Base-by-base conservation (phyloP, 2,797 vertebrate species). In the Sebastes kiyomatsui region DNA sequence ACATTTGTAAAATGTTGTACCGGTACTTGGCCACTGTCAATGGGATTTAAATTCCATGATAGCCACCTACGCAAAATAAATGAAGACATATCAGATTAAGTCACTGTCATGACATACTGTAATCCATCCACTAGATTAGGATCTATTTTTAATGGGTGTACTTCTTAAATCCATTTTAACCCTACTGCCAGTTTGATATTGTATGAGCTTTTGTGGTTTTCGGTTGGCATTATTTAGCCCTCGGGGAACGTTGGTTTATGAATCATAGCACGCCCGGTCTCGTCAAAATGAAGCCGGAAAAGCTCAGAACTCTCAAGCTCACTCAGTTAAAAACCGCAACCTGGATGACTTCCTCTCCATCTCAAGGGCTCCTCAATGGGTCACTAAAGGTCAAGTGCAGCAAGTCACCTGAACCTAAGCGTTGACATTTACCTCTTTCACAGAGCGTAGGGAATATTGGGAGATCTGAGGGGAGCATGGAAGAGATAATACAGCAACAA, bases 371-470 rank as follows among this genome's bases (percentile, higher is more conserved):
- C 52, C 56, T 67, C 82, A 81, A 84, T 32, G 67, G 80, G 80
- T 90, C 88, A 89, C 67, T 73, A 82, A 66, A 90, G 90, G 85
- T 82, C 90, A 94, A 91, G 75, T 86, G 87, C 75, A 90, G 79
- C 81, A 84, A 88, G 83, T 89, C 89, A 91, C 82, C 86, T 86
- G 87, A 84, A 90, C 79, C 70, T 75, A 75, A 90, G 56, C 3
- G 4, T 46, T 89, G 82, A 88, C 88, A 91, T 92, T 93, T 91
- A 81, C 76, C 20, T 30, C 65, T 73, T 79, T 42, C 59, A 60
- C 49, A 35, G 30, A 68, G 62, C 28, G 66, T 4, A 56, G 38
- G 80, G 56, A 79, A 70, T 14, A 62, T 14, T 28, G 38, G 28
- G 30, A 61, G 46, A 84, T 84, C 75, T 72, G 61, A 68, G 35